Base-by-base conservation (phyloP, 2,113 vertebrate genomes). In the Anser cygnoides region DNA sequence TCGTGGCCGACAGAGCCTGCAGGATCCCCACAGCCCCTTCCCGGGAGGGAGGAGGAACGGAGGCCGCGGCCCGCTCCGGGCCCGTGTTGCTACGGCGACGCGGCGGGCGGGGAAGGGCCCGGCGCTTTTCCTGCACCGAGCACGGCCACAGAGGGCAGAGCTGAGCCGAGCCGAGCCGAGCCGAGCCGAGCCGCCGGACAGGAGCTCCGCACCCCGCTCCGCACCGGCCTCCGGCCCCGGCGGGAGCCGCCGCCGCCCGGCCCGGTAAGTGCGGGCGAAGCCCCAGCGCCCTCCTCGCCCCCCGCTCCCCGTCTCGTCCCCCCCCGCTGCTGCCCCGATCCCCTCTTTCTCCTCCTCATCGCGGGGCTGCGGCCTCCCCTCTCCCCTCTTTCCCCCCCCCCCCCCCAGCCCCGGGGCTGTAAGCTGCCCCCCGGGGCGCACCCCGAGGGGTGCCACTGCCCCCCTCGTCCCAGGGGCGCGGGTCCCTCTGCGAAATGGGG, bases 131-230 rank as follows among this genome's bases (percentile, higher is more conserved):
- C 66, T 70, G 57, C 49, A 58, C 41, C 43, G 50, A 14, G 76
- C 43, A 43, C 77, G 59, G 59, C 77, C 88, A 11, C n/a, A 55
- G 70, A 76, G 70, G 90, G 90, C 90, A 87, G 90, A 74, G 61
- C 76, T 61, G 89, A 86, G 76, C 46, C 46, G 46, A 86, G 76
- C 46, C 46, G 10, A 11, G 46, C 46, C 46, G 46, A 49, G 46
- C 46, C 46, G 20, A 49, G 46, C 46, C 46, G 20, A 49, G 46
- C 46, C 46, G 46, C 46, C 20, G 46, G 46, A 11, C 46, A 49
- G 46, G 46, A 49, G 46, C 46, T 49, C 46, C 46, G 46, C 46
- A 49, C 46, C 46, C 46, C 46, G 46, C 46, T 49, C 20, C 46
- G 20, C 46, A 49, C 46, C 46, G 46, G 46, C 46, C 46, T 21